Base-by-base conservation (phyloP, 2,888 invertebrate species). In the Malachius bipustulatus region DNA sequence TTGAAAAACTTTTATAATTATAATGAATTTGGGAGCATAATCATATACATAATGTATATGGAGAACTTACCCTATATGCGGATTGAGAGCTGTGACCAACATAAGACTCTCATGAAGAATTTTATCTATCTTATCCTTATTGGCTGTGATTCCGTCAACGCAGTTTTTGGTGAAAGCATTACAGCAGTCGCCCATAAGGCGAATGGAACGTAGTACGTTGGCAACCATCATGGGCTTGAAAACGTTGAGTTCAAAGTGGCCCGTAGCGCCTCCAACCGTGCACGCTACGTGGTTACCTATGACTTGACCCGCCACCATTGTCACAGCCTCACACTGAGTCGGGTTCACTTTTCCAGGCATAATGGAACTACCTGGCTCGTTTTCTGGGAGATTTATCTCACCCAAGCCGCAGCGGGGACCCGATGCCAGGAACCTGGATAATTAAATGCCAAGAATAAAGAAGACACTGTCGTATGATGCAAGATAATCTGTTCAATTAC, bases 271-370 rank as follows among this genome's bases (percentile, higher is more conserved):
- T 26, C 93, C 96, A 16, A 98, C 62, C 0, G 87, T 82, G 26
- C 82, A 79, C 0, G 97, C 94, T 16, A 93, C 90, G 61, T 98
- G 87, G 67, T 98, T 98, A 32, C 97, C 96, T 85, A 98, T 94
- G 36, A 98, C 91, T 60, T 90, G 90, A 3, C 90, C 88, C 2
- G 85, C 80, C 0, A 96, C 78, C 98, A 98, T 98, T 0, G 97
- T 97, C 32, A 98, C 69, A 0, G 97, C 83, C 60, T 98, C 98
- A 64, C 96, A 96, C 60, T 98, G 98, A 0, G 98, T 98, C 4
- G 98, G 98, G 66, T 98, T 98, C 35, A 98, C 91, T 67, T 97
- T 98, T 34, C 91, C 97, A 13, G 98, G 98, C 98, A 98, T 98
- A 47, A 98, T 98, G n/a, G 94, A 94, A 54, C 91, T 93, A 2